A percentile compares a stretch with the other conserved stretches of the same genome.
Evolutionary conservation across 2,113 vertebrate species (phyloP).

Genomic region (Lagopus muta): DNA sequence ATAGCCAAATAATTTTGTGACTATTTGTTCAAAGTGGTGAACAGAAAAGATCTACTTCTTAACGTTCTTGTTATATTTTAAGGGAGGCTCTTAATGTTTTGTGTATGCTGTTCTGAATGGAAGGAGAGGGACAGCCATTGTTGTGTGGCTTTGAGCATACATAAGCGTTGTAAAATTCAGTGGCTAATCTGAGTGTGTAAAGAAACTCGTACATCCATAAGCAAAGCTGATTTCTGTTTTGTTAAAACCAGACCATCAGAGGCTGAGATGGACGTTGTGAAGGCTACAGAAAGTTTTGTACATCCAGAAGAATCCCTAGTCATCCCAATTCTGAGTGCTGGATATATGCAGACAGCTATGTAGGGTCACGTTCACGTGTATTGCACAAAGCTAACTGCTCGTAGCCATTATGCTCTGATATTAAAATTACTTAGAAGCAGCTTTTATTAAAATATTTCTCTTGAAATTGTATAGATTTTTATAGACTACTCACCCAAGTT

Average conservation of each 20-base stretch:
- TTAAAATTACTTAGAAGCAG: neutral
- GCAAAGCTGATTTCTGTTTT: neutral
- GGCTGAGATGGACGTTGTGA: neutral
- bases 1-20: neutral
- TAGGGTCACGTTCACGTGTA: rapidly evolving
- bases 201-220: neutral
- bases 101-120: neutral
- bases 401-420: rapidly evolving
- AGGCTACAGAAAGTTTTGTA: rapidly evolving
- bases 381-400: rapidly evolving
- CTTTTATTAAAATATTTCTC: neutral
- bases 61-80: neutral
- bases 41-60: neutral
- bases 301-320: neutral
- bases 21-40: neutral
- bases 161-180: rapidly evolving
- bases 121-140: neutral
- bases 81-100: neutral
- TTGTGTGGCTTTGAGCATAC: neutral
- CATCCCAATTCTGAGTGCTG: neutral
- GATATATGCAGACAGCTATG: too few relatives aligned
- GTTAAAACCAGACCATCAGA: neutral
- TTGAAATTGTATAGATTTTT: neutral
- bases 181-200: neutral
- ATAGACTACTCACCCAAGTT: neutral